Base-by-base conservation (phyloP, 92 coral and sea anemone species). In the Chrysogorgia sp. region DNA sequence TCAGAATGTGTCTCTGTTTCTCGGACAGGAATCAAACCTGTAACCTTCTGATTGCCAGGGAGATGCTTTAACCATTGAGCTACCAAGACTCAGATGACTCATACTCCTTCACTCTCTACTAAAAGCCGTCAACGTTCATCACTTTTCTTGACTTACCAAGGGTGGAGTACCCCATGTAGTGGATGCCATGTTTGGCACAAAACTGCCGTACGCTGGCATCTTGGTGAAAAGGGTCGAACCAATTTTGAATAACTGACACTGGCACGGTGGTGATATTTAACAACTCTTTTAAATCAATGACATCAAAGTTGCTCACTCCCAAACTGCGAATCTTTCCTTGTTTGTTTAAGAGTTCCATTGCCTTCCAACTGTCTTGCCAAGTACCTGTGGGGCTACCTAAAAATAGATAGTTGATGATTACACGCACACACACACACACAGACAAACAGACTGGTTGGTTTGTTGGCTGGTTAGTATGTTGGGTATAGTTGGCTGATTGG, bases 181-280 rank as follows among this genome's bases (percentile, higher is more conserved):
- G 92, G 67, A 94, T 94, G 63, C 76, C 81, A 62, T 94, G 87
- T 26, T 89, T 71, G 14, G 65, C 59, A 58, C 98, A 94, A 34
- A 87, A 94, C 28, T 34, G 29, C 65, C 99, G 82, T 20, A 88
- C 76, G 5, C 67, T 82, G 14, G 37, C 74, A 19, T 89, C 99
- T 61, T 96, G 99, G 69, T 91, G 99, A 72, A 96, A 89, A 31
- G 99, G 99, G 71, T 96, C 99, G 81, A 96, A 96, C 97, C 96
- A 91, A 86, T 91, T 89, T 74, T 96, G 91, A 1, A 89, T 83
- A 25, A 96, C 97, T 10, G 99, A 85, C 26, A 96, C 96, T 2
- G 97, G 97, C 4, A 96, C 84, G 23, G 94, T 89, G 20, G 97
- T 90, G 31, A 91, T 40, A 31, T 87, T 71, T 14, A 91, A 63